phyloP scores from a whole-genome alignment of 2,113 vertebrate species.

The Sylvietta virens region DNA sequence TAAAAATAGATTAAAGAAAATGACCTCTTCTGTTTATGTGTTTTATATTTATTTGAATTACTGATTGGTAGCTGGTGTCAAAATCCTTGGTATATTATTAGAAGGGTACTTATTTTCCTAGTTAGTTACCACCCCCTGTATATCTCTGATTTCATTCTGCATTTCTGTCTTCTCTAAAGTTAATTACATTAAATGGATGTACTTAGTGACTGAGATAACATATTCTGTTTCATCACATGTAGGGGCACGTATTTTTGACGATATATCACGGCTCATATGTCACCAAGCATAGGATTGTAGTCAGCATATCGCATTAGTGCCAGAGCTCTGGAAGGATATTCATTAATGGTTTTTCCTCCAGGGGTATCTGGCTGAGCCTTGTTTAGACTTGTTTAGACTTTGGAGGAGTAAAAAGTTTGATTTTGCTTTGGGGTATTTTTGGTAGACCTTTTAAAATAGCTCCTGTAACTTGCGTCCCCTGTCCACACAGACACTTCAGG shows the following conservation, averaged over 20 bases:
- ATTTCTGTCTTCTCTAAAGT: slow-evolving; percentile 25
- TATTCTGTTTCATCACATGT: slow-evolving; percentile 35
- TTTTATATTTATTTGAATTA: neutral
- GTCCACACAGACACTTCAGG: neutral
- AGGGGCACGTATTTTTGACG: neutral
- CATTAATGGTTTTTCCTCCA: neutral
- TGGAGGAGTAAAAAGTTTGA: neutral
- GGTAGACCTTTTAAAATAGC: neutral
- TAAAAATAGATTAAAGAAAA: neutral
- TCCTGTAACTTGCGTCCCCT: neutral
- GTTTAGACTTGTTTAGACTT: neutral
- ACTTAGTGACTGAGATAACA: neutral
- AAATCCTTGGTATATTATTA: slow-evolving; percentile 25
- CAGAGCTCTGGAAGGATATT: neutral
- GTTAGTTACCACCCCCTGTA: neutral
- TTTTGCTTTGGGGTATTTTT: neutral
- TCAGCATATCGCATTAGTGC: neutral
- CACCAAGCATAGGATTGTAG: neutral
- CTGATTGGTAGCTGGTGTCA: neutral
- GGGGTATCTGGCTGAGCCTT: neutral
- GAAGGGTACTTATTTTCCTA: slow-evolving; percentile 16
- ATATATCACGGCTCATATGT: neutral
- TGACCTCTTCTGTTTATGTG: neutral
- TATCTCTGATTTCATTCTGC: neutral
- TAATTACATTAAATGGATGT: slow-evolving; percentile 44